Evolutionary conservation across 2,113 vertebrate species (phyloP).

Genomic region (Pimephales promelas): DNA sequence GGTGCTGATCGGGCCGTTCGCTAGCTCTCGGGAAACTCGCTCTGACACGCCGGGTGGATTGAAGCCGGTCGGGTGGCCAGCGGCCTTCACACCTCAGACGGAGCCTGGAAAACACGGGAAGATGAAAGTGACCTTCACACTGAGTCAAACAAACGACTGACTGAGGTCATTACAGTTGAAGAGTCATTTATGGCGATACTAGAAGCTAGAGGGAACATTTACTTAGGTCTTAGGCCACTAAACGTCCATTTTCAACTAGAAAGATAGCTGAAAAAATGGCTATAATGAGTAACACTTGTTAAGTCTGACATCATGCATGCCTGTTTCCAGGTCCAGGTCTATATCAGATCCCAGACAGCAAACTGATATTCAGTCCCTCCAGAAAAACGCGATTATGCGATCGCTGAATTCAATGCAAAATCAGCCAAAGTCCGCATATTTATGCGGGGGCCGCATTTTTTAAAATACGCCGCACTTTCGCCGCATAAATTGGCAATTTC

Average conservation of each 20-base stretch:
- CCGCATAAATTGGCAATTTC: too few species aligned
- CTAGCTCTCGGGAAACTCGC: conserved; percentile 15
- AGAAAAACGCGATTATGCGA: too few species aligned
- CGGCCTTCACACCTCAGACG: conserved; percentile 36
- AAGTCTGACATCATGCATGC: not conserved
- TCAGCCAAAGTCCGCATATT: too few species aligned
- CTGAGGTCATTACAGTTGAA: conserved; percentile 1
- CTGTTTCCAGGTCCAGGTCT: not conserved
- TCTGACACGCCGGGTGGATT: not conserved
- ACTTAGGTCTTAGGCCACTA: not conserved
- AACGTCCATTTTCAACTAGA: conserved; percentile 1
- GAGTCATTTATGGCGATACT: not conserved
- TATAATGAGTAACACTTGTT: not conserved
- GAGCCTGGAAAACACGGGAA: not conserved
- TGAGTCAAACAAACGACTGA: not conserved
- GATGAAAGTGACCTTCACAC: conserved; percentile 42
- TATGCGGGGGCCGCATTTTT: too few species aligned
- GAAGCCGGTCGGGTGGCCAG: conserved; percentile 3
- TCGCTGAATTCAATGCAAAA: too few species aligned
- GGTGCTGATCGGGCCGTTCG: conserved; percentile 9
- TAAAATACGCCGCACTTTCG: too few species aligned
- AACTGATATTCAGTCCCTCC: too few species aligned
- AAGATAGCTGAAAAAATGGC: not conserved
- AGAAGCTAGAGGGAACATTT: not conserved
- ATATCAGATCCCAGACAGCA: not conserved